phyloP scores from a whole-genome alignment of 2,797 vertebrate species.

The Helicolenus hilgendorfi region DNA sequence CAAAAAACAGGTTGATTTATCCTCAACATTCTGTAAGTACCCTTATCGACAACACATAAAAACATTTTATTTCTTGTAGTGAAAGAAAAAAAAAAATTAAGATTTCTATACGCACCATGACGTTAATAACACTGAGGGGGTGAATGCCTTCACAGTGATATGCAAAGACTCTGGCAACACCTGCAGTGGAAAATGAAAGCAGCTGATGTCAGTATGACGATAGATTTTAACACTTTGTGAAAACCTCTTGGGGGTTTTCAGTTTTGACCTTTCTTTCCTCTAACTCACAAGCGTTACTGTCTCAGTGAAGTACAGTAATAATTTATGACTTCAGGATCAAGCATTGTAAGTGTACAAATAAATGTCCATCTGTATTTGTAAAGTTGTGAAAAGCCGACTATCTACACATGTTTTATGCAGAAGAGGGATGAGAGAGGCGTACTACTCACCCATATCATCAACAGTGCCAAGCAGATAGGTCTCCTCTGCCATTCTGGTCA shows the following conservation, averaged over 20 bases:
- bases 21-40: neutral
- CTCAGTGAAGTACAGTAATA: neutral
- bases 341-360: neutral
- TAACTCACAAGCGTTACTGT: neutral
- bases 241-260: neutral
- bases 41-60: neutral
- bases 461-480: conserved; percentile 88
- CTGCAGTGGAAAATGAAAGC: conserved; percentile 75
- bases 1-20: neutral
- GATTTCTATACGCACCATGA: conserved; percentile 86
- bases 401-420: neutral
- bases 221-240: neutral
- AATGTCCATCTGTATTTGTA: neutral
- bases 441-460: conserved; percentile 93
- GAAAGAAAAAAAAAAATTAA: neutral
- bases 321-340: neutral
- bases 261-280: neutral
- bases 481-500: conserved; percentile 74
- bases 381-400: neutral
- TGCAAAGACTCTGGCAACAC: conserved; percentile 90
- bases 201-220: neutral
- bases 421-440: neutral
- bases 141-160: conserved; percentile 85
- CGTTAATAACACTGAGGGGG: conserved; percentile 91
- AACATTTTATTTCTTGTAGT: neutral